Evolutionary conservation across 2,113 vertebrate species (phyloP), one percentile per base, ranked within the genome.

Genomic region (Symphodus melops): DNA sequence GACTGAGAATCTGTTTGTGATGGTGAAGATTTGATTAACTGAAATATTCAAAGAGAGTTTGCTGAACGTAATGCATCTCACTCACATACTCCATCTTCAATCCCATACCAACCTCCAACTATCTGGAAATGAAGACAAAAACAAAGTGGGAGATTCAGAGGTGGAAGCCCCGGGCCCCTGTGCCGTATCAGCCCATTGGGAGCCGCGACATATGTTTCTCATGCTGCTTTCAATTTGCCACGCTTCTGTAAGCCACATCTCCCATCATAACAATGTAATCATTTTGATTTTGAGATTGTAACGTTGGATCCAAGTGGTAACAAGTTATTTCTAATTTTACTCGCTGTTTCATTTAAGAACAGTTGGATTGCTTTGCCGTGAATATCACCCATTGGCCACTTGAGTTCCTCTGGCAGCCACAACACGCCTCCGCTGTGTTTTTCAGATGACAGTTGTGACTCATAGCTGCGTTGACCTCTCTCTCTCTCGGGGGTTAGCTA

Each of bases 381-480:
- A 14, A 14, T 44, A 14, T 44, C 14, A 5, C 42, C 42, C 11
- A 44, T 14, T 13, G 41, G 42, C 42, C 10, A 12, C 10, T 44
- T 48, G 72, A 67, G 56, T 66, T 86, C 79, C 68, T 81, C 68
- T 54, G 67, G 77, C 79, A 85, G 82, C 81, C 78, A 41, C 75
- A 69, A 71, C 77, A 70, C 39, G 44, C 69, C 71, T 52, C 77
- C n/a, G 23, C 76, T 28, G 33, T 58, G 73, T 87, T 83, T 83
- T 75, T 75, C 64, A 66, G 75, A 72, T 73, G 85, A 79, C 82
- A 80, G 80, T 42, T 42, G 70, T 82, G 83, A 84, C 79, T 83
- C 84, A 75, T 72, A 67, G 65, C 81, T 70, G 46, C 46, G 6
- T 58, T 78, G 86, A 88, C 83, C 85, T 58, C 68, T 63, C 59